phyloP scores from a whole-genome alignment of 1,140 invertebrate species.

The Apis cerana region DNA sequence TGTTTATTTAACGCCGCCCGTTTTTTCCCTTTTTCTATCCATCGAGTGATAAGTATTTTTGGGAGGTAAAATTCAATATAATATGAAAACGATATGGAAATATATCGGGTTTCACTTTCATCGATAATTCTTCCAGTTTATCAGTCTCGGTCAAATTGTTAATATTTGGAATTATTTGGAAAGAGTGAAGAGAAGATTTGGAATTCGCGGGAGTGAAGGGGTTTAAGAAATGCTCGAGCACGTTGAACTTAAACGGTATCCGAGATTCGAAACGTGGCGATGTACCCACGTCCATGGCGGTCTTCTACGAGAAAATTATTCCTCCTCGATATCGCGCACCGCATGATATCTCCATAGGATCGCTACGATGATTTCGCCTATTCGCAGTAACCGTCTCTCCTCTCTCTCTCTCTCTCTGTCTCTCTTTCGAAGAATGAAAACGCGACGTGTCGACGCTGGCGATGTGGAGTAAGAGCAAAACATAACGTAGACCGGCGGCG shows the following conservation, averaged over 20 bases:
- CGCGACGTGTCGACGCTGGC: constrained; percentile 58
- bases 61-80: background rate
- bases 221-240: constrained; percentile 53
- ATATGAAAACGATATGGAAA: background rate
- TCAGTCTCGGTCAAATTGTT: too few species aligned
- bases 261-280: constrained; percentile 71
- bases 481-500: constrained; percentile 65
- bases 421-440: constrained; percentile 56
- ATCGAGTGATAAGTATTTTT: background rate
- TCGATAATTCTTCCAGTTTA: too few species aligned
- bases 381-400: constrained; percentile 71
- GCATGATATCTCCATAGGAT: constrained; percentile 70
- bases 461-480: constrained; percentile 17
- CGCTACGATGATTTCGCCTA: constrained; percentile 69
- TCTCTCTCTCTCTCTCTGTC: background rate
- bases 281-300: constrained; percentile 55
- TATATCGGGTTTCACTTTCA: too few species aligned
- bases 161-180: too few species aligned
- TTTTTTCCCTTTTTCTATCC: background rate
- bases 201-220: background rate
- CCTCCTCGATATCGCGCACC: constrained; percentile 62
- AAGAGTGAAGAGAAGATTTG: too few species aligned
- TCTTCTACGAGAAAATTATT: constrained; percentile 76
- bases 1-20: background rate
- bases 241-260: constrained; percentile 66